Evolutionary conservation across 2,888 invertebrate species (phyloP), one percentile per base, ranked within the genome.

Genomic region (Calliopum simillimum): DNA sequence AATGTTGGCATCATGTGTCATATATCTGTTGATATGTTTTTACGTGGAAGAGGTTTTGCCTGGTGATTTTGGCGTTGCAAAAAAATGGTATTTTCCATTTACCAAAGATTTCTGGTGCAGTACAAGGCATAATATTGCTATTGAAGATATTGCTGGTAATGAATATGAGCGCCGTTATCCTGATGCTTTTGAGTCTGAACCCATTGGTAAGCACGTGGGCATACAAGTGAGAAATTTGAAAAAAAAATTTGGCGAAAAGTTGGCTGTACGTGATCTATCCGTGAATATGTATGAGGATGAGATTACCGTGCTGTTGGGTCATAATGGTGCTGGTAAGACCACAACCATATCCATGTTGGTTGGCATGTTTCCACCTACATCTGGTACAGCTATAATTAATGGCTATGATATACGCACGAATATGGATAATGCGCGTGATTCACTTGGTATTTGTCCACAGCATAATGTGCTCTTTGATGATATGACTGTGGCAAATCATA

Each of bases 281-380:
- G 77, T 95, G 72, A 93, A 93, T 78, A 92, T 96, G 89, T 96
- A 93, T 81, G 91, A 93, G 79, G 91, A 92, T 69, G 95, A 97
- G 86, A 95, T 96, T 73, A 95, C 95, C 0, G 94, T 94, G 3
- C 81, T 93, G 19, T 85, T 94, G 33, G 93, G 93, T 1, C 92
- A 93, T 51, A 80, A 80, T 66, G 96, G 96, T 3, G 96, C 96
- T 64, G 96, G 96, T 8, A 96, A 96, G 87, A 95, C 95, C 1
- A 96, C 96, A 0, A 95, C 95, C 2, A 94, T 97, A 89, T 94
- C 94, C 0, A 95, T 97, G 91, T 85, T 97, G 55, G 96, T 95
- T 66, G 96, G 92, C 46, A 90, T 92, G 83, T 86, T 90, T 71
- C 88, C 89, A 14, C 89, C 90, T 4, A 89, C 89, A 0, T 86